These are phyloP conservation scores for Xestia xanthographa DNA, from an alignment of 2,888 invertebrate genomes.

Conservation along the genomic window DNA sequence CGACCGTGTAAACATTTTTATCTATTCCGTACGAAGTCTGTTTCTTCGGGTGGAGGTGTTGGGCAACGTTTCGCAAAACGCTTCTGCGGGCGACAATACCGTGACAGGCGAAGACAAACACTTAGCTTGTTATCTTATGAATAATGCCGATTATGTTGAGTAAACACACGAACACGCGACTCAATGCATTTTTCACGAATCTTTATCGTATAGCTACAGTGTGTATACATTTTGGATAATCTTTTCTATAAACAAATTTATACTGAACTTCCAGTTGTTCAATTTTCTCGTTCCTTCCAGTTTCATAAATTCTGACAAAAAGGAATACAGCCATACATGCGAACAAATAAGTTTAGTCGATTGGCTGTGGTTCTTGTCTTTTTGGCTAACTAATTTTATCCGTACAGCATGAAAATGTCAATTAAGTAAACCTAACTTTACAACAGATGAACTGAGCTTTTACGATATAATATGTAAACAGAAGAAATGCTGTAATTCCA, in stretches of 20 bases:
- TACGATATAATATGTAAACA: not conserved
- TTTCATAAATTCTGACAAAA: not conserved
- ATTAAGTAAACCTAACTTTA: not conserved
- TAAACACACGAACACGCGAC: slow-evolving; percentile 86
- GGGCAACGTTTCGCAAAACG: slow-evolving; percentile 87
- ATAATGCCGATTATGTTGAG: slow-evolving; percentile 90
- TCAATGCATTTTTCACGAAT: slow-evolving; percentile 87
- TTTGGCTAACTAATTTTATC: not conserved
- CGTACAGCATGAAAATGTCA: not conserved
- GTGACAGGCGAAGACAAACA: slow-evolving; percentile 89
- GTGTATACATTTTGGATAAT: slow-evolving; percentile 66
- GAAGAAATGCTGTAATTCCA: not conserved
- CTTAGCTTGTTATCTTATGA: slow-evolving; percentile 88
- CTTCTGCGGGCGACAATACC: slow-evolving; percentile 86
- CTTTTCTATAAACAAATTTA: slow-evolving; percentile 2
- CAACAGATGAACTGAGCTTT: not conserved
- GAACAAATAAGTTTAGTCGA: not conserved
- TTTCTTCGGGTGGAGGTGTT: slow-evolving; percentile 76
- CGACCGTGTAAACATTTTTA: slow-evolving; percentile 74
- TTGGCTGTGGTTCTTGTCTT: not conserved
- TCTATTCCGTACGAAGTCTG: slow-evolving; percentile 75
- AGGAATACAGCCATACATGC: not conserved
- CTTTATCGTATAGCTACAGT: slow-evolving; percentile 81
- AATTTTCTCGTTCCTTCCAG: not conserved
- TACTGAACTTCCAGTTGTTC: not conserved